A percentile compares a stretch with the other conserved stretches of the same genome.
These are phyloP conservation scores for Panagrolaimus sp. DNA, from an alignment of 1,140 invertebrate species.

Conservation along the genomic window DNA sequence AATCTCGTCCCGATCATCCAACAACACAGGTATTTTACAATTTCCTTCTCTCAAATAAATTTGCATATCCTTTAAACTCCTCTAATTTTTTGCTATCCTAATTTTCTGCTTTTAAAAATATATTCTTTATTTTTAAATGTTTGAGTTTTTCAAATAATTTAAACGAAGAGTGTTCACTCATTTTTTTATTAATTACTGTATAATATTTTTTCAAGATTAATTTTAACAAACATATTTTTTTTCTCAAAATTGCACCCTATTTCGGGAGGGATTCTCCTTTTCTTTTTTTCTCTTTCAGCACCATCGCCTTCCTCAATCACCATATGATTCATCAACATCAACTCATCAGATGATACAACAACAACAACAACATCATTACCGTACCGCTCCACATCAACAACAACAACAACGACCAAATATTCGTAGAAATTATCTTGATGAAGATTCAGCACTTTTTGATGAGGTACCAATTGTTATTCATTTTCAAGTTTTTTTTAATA, in stretches of 20 bases:
- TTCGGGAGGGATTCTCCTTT: neutral
- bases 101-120: conserved; percentile 5
- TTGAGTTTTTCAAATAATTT: neutral
- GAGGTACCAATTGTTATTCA: too few relatives aligned
- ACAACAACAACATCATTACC: too few relatives aligned
- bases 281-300: neutral
- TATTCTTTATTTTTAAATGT: neutral
- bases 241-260: conserved; percentile 2
- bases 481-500: too few relatives aligned
- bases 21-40: neutral
- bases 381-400: too few relatives aligned
- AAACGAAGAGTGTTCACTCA: too few relatives aligned
- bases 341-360: too few relatives aligned
- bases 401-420: too few relatives aligned
- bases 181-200: too few relatives aligned
- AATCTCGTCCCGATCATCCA: conserved; percentile 28
- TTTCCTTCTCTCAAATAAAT: neutral
- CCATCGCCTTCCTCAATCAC: neutral
- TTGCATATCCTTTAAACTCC: neutral
- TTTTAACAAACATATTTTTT: neutral
- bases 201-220: neutral
- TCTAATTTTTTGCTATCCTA: neutral
- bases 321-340: too few relatives aligned
- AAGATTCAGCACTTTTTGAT: too few relatives aligned
- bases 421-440: too few relatives aligned